Percentiles rank a stretch among this genome's conserved stretches.
phyloP scores from a whole-genome alignment of 2,888 invertebrate species.

The Epistrophe eligans region DNA sequence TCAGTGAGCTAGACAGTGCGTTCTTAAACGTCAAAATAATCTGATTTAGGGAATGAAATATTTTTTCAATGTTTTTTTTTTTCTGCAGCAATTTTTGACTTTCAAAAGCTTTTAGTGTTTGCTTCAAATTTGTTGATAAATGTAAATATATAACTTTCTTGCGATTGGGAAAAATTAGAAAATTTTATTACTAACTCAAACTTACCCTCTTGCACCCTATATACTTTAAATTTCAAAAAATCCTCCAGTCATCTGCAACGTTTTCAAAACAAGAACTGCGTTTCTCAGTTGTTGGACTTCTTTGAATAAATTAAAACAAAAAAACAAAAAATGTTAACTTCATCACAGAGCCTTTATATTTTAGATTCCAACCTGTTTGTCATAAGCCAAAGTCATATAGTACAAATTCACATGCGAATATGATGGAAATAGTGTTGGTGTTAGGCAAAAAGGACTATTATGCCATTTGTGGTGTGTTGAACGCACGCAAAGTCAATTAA shows the following conservation, averaged over 20 bases:
- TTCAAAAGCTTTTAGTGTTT: no score
- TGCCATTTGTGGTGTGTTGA: constrained; percentile 76
- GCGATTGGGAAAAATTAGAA: no score
- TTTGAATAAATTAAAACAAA: background rate
- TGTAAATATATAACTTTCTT: no score
- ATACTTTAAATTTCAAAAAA: background rate
- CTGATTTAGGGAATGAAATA: no score
- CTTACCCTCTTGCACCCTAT: background rate
- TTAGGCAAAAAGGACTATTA: constrained; percentile 74
- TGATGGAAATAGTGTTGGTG: constrained; percentile 73
- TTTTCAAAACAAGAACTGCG: background rate
- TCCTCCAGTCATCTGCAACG: background rate
- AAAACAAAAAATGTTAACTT: background rate
- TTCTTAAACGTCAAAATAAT: no score
- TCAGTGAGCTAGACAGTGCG: no score
- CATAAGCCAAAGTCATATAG: background rate
- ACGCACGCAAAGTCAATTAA: constrained; percentile 77
- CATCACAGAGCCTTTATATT: background rate
- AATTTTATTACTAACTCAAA: background rate
- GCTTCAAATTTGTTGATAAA: no score
- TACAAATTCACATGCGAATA: constrained; percentile 55
- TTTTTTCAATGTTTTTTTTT: no score
- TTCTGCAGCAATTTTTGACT: no score
- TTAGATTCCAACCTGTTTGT: constrained; percentile 26
- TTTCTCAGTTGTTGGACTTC: background rate